These are phyloP conservation scores for Plagiodera versicolora DNA, from an alignment of 2,888 invertebrate genomes.

Conservation along the genomic window DNA sequence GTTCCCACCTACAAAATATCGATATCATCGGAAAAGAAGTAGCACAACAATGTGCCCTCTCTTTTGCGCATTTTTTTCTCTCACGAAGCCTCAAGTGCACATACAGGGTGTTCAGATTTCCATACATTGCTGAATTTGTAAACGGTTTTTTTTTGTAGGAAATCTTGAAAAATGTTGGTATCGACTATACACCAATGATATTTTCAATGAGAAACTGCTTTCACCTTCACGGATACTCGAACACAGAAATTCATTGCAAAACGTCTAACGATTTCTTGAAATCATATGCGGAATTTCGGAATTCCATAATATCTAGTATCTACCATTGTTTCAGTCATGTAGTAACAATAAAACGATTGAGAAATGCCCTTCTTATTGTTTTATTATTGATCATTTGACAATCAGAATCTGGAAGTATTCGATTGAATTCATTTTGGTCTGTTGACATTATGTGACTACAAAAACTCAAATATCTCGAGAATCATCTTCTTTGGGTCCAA, in stretches of 20 bases:
- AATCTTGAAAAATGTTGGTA: no score
- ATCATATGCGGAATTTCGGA: slow-evolving; percentile 4
- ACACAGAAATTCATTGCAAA: not conserved
- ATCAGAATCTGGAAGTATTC: no score
- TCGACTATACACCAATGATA: no score
- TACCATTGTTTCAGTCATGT: not conserved
- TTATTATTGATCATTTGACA: no score
- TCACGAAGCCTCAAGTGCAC: no score
- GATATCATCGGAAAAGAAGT: slow-evolving; percentile 2
- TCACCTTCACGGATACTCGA: not conserved
- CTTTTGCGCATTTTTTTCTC: not conserved
- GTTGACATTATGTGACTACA: no score
- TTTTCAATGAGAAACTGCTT: not conserved
- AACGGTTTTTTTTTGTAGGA: no score
- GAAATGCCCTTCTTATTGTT: slow-evolving; percentile 2
- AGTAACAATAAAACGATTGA: not conserved
- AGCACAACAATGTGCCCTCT: not conserved
- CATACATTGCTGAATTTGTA: no score
- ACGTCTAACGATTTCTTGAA: not conserved
- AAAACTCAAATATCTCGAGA: no score
- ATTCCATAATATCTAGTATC: not conserved
- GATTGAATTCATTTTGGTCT: no score
- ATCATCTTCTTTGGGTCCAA: no score
- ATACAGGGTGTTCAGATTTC: no score
- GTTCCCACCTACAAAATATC: slow-evolving; percentile 10